A percentile compares a stretch with the other conserved stretches of the same genome.
phyloP scores from a whole-genome alignment of 2,113 vertebrate genomes.

The Albula goreensis region DNA sequence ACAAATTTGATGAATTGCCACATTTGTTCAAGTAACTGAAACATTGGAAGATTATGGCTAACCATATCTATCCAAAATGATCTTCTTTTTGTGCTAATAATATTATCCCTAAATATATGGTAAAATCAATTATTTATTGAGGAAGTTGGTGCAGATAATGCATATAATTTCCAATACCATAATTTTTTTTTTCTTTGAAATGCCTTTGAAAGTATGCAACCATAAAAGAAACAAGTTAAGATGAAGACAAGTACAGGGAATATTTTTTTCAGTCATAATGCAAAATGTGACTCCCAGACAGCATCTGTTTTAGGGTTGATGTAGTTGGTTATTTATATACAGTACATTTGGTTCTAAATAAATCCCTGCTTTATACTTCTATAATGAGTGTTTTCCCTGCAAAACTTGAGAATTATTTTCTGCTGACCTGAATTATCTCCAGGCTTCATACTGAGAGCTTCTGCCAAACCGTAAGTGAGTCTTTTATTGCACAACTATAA shows the following conservation, averaged over 20 bases:
- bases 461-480: slow-evolving; percentile 17
- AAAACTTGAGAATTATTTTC: neutral
- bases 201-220: no score
- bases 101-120: no score
- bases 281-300: neutral
- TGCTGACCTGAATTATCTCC: neutral
- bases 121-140: no score
- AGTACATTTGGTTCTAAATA: neutral
- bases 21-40: no score
- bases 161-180: no score
- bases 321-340: neutral
- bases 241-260: neutral
- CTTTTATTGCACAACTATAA: slow-evolving; percentile 22
- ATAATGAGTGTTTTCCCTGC: neutral
- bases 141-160: no score
- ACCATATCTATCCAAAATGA: no score
- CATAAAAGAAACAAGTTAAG: neutral
- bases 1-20: no score
- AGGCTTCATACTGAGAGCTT: neutral
- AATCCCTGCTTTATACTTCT: neutral
- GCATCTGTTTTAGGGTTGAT: neutral
- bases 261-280: no score
- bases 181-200: no score
- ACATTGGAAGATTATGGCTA: no score
- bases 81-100: no score